Conservation (phyloP, 2,113 vertebrate genomes). For the Hemiprocne comata region DNA sequence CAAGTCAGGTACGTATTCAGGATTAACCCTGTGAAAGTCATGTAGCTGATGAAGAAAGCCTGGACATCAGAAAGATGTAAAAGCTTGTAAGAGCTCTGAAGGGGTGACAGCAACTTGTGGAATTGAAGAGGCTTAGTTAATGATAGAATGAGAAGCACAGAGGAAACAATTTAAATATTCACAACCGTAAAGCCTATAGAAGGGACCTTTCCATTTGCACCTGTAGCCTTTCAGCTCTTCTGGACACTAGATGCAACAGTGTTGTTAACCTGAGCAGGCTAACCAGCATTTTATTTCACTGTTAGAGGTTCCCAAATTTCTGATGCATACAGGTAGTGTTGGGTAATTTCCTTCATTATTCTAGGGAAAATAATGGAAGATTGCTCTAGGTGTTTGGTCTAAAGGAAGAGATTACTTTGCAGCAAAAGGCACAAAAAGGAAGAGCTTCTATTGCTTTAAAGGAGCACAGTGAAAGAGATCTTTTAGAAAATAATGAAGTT, state of each 20-base stretch:
- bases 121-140: background rate
- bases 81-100: background rate
- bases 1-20: conserved; percentile 86
- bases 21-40: background rate
- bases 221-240: background rate
- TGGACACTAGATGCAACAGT: background rate
- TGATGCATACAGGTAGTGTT: background rate
- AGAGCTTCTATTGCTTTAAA: background rate
- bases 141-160: background rate
- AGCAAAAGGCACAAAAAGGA: background rate
- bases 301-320: background rate
- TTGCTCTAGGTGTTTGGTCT: background rate
- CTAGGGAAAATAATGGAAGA: background rate
- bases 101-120: background rate
- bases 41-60: background rate
- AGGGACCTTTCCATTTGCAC: background rate
- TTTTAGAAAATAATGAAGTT: background rate
- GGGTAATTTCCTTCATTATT: background rate
- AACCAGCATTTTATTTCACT: background rate
- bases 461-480: background rate
- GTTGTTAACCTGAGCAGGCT: background rate
- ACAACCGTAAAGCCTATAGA: background rate
- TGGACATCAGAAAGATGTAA: background rate
- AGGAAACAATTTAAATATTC: background rate
- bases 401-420: background rate